Conservation (phyloP, 2,888 invertebrate species). For the Sclerodermus sp. region DNA sequence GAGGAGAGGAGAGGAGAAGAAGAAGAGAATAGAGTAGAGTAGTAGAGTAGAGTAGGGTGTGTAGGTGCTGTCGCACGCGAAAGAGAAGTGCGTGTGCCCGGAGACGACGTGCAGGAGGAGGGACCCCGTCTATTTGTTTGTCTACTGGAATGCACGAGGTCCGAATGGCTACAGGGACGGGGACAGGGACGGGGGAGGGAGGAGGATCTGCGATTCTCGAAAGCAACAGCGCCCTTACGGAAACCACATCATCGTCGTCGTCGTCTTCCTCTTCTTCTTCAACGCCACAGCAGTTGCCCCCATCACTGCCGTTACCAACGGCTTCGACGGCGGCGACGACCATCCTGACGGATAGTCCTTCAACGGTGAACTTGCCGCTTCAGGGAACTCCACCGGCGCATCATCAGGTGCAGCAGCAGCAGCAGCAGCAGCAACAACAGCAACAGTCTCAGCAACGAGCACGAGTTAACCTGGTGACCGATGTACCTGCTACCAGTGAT, state of each 20-base stretch:
- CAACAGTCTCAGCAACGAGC: conserved; percentile 30
- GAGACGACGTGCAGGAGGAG: conserved; percentile 29
- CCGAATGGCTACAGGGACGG: conserved; percentile 47
- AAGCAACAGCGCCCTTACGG: conserved; percentile 23
- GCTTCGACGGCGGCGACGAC: conserved; percentile 10
- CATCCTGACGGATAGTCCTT: conserved; percentile 28
- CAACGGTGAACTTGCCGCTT: conserved; percentile 25
- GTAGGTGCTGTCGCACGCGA: conserved; percentile 21
- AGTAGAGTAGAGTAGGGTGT: conserved; percentile 11
- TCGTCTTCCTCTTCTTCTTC: conserved; percentile 22
- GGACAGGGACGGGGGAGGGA: conserved; percentile 24
- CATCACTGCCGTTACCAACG: neutral
- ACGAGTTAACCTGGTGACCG: conserved; percentile 29
- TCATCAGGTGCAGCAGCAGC: conserved; percentile 27
- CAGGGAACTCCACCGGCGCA: conserved; percentile 21
- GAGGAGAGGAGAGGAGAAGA: neutral
- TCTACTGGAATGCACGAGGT: conserved; percentile 46
- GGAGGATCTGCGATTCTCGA: conserved; percentile 27
- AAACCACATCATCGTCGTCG: conserved; percentile 29
- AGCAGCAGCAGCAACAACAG: conserved; percentile 23
- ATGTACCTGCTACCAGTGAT: conserved; percentile 29
- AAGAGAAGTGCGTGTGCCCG: conserved; percentile 30
- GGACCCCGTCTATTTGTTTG: conserved; percentile 26
- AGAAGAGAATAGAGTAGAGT: neutral
- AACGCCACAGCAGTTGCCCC: conserved; percentile 16